phyloP scores from a whole-genome alignment of 2,888 invertebrate genomes.

The Liodrosophila aerea region DNA sequence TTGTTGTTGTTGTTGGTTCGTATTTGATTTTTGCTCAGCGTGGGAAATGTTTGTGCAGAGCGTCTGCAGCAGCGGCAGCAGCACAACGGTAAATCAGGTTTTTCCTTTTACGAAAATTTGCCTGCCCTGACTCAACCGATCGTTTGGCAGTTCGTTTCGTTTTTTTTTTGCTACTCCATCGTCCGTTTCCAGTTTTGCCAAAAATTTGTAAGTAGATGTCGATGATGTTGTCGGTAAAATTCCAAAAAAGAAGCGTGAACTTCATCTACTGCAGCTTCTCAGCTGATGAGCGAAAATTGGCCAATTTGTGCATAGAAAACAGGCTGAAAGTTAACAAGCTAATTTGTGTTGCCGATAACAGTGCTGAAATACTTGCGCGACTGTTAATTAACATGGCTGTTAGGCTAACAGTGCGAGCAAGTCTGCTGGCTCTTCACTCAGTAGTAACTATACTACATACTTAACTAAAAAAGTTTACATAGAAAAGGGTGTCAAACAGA shows the following conservation, averaged over 20 bases:
- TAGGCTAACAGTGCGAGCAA: no score
- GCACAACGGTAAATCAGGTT: conserved; percentile 77
- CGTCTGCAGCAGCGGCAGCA: conserved; percentile 49
- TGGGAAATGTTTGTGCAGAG: conserved; percentile 70
- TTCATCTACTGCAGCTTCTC: conserved; percentile 3
- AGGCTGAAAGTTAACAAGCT: conserved; percentile 9
- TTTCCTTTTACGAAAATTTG: conserved; percentile 73
- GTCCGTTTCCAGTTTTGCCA: conserved; percentile 5
- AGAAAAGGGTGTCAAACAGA: no score
- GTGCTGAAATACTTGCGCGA: neutral
- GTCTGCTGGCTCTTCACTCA: no score
- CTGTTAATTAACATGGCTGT: neutral
- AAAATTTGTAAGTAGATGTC: conserved; percentile 19
- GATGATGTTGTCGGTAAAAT: conserved; percentile 31
- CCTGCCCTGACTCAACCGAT: conserved; percentile 40
- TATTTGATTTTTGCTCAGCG: conserved; percentile 60
- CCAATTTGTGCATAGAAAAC: conserved; percentile 35
- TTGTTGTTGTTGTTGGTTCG: conserved; percentile 42
- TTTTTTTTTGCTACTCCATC: conserved; percentile 25
- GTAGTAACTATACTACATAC: no score
- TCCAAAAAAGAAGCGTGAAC: conserved; percentile 28
- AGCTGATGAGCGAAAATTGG: conserved; percentile 8
- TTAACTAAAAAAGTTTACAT: no score
- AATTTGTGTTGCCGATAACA: conserved; percentile 19
- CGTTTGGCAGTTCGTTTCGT: conserved; percentile 46